Conservation (phyloP, 2,888 invertebrate genomes). For the Ornithoptera priamus region DNA sequence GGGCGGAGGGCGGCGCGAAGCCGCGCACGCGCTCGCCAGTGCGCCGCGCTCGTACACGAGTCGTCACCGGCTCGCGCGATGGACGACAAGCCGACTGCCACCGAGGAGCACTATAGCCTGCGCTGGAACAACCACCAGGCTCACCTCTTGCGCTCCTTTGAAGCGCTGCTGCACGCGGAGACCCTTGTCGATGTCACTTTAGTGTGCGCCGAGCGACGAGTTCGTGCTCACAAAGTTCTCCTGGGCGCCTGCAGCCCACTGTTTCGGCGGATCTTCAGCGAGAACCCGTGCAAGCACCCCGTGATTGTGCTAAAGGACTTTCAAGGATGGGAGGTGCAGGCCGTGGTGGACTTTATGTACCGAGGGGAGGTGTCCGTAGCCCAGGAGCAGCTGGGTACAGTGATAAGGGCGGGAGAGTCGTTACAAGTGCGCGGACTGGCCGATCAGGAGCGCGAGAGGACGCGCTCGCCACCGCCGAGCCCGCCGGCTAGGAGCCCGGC, state of each 20-base stretch:
- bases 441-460: constrained; percentile 78
- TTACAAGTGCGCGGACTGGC: constrained; percentile 90
- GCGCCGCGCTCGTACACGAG: constrained; percentile 59
- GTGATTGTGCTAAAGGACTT: constrained; percentile 95
- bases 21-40: constrained; percentile 66
- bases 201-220: constrained; percentile 91
- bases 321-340: constrained; percentile 92
- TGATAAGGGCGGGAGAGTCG: constrained; percentile 93
- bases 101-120: constrained; percentile 92
- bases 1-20: constrained; percentile 69
- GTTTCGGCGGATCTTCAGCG: constrained; percentile 92
- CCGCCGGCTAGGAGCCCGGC: constrained; percentile 70
- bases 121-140: constrained; percentile 97
- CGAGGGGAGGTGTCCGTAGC: constrained; percentile 94
- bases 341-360: constrained; percentile 96
- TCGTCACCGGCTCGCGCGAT: constrained; percentile 63
- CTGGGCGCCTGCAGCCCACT: constrained; percentile 94
- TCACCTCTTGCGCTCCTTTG: constrained; percentile 92
- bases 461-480: constrained; percentile 63
- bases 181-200: constrained; percentile 94
- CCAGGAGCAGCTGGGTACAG: constrained; percentile 89
- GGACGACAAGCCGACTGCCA: constrained; percentile 72
- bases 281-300: constrained; percentile 96
- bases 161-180: constrained; percentile 92
- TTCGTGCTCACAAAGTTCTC: constrained; percentile 94